Percentiles rank a stretch among this genome's conserved stretches.
phyloP scores from a whole-genome alignment of 2,113 vertebrate genomes.

The Micronisus gabar region DNA sequence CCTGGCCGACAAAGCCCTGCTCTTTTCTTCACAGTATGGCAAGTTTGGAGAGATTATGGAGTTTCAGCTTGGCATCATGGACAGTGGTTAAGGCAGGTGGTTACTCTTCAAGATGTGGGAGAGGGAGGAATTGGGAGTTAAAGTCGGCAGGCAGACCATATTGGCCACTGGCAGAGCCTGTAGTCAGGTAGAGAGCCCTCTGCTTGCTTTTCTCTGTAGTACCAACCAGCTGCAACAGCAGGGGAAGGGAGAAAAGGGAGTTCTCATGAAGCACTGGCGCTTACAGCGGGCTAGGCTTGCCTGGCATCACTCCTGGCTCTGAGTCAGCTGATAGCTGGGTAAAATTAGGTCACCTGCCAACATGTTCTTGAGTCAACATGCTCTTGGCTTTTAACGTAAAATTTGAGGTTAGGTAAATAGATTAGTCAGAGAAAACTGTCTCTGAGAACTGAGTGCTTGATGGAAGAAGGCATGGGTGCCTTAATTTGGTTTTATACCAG shows the following conservation, averaged over 20 bases:
- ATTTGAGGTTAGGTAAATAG: constrained; percentile 8
- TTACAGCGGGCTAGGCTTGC: not conserved
- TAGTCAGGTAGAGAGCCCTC: not conserved
- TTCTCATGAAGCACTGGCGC: not conserved
- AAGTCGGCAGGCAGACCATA: not conserved
- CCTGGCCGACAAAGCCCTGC: not conserved
- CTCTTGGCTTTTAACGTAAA: not conserved
- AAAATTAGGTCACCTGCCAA: constrained; percentile 31
- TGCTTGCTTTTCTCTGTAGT: not conserved
- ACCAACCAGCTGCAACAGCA: not conserved
- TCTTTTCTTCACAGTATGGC: not conserved
- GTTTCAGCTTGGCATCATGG: not conserved
- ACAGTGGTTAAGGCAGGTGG: not conserved
- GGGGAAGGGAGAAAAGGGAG: not conserved
- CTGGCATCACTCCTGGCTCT: not conserved
- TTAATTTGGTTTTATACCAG: not conserved
- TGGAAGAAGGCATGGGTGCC: not conserved
- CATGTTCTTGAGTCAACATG: not conserved
- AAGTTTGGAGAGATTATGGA: not conserved
- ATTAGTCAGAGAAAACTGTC: not conserved
- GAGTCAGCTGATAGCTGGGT: constrained; percentile 3
- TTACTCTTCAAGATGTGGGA: not conserved
- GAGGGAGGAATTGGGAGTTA: not conserved
- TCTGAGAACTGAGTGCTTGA: not conserved
- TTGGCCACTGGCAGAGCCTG: not conserved